Evolutionary conservation across 2,888 invertebrate genomes (phyloP), one percentile per base, ranked within the genome.

Genomic region (Amiota mariae): DNA sequence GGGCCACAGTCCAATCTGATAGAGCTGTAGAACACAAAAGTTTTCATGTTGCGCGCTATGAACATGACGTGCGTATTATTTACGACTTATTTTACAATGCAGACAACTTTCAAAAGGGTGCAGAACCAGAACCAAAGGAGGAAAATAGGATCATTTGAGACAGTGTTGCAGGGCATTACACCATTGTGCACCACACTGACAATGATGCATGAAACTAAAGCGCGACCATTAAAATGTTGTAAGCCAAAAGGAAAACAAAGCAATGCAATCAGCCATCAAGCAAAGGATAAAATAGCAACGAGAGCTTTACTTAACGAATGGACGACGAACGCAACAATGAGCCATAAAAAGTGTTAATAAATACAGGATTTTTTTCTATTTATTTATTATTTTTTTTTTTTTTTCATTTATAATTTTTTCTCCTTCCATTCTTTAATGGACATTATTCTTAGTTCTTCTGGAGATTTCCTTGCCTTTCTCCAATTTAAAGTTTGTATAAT

Each of bases 401-500:
- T 36, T 18, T 59, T 59, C 20, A 20, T 63, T n/a, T 13, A 63
- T 36, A n/a, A 12, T 63, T 20, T 36, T 63, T 20, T 36, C 12
- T 59, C 20, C 6, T 12, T n/a, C n/a, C n/a, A 12, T 54, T 54
- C n/a, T 54, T 54, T 54, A 36, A 36, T 36, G 36, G 36, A 36
- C 36, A 36, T 15, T 59, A 11, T 59, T 59, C 18, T 24, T 24
- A 24, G 24, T 24, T 24, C 24, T 59, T 63, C 8, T 13, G 11
- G 8, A 63, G 12, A 63, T 36, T 63, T 63, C n/a, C 67, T 51
- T 11, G 54, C 63, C 54, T n/a, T n/a, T 54, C 54, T 6, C 54
- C 63, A 36, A 2, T 6, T 36, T 36, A 0, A 36, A 36, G 24
- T 79, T 80, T 79, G 85, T 86, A 36, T 36, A 88, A 88, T 88